Evolutionary conservation across 2,113 vertebrate species (phyloP).

Genomic region (Natator depressus): DNA sequence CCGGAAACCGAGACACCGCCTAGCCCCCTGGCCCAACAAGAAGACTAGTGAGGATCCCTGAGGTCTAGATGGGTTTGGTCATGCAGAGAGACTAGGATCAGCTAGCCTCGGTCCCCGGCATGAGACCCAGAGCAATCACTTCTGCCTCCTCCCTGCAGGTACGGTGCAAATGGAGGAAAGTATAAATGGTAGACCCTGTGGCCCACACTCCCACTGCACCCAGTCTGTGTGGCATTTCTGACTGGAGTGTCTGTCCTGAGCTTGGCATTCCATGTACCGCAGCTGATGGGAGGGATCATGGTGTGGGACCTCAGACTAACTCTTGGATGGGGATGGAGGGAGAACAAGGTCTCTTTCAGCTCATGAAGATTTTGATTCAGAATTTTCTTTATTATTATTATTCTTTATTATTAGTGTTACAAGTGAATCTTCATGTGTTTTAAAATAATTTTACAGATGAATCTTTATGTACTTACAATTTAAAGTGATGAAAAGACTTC

Average conservation of each 20-base stretch:
- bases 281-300: neutral
- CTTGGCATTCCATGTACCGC: neutral
- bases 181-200: neutral
- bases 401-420: neutral
- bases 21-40: neutral
- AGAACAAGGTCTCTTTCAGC: neutral
- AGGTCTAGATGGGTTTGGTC: neutral
- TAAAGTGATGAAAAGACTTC: neutral
- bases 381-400: neutral
- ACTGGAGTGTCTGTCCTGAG: neutral
- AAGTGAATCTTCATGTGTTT: neutral
- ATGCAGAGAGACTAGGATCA: neutral
- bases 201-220: neutral
- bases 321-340: neutral
- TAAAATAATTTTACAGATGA: neutral
- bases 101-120: slow-evolving; percentile 12
- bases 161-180: neutral
- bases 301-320: neutral
- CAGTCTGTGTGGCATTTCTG: neutral
- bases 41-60: neutral
- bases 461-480: neutral
- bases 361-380: neutral
- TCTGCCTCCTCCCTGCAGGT: slow-evolving; percentile 52
- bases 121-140: slow-evolving; percentile 46
- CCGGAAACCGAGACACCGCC: neutral